Percentiles rank a stretch among this genome's conserved stretches.
Evolutionary conservation across 2,113 vertebrate genomes (phyloP).

Genomic region (Leptodactylus fuscus): DNA sequence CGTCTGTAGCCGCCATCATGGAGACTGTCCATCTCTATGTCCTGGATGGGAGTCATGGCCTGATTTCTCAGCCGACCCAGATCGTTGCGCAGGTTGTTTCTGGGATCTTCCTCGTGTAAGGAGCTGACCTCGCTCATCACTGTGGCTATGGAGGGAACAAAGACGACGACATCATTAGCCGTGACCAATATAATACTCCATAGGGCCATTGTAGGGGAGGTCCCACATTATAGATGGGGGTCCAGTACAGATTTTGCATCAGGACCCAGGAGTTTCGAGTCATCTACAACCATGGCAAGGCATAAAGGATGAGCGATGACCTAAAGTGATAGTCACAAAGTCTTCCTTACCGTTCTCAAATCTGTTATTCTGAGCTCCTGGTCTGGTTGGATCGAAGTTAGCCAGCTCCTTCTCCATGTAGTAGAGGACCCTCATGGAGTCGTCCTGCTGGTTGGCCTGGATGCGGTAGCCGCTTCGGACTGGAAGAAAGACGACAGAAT

Average conservation of each 20-base stretch:
- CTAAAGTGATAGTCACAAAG: no score
- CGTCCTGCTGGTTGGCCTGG: slow-evolving; percentile 86
- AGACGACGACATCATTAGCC: background rate
- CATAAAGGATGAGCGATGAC: no score
- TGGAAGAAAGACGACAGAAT: slow-evolving; percentile 43
- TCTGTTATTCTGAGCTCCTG: slow-evolving; percentile 69
- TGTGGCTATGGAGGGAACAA: slow-evolving; percentile 67
- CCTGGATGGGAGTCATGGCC: slow-evolving; percentile 72
- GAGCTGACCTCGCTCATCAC: slow-evolving; percentile 87
- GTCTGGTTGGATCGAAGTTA: slow-evolving; percentile 83
- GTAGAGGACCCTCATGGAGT: slow-evolving; percentile 88
- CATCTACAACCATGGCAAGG: no score
- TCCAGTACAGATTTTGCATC: no score
- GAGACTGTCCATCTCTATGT: slow-evolving; percentile 78
- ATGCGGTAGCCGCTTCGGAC: slow-evolving; percentile 89
- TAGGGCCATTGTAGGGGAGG: no score
- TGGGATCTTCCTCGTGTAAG: slow-evolving; percentile 78
- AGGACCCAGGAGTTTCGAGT: no score
- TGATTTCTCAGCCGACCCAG: slow-evolving; percentile 72
- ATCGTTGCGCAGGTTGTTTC: slow-evolving; percentile 66
- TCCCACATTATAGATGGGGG: no score
- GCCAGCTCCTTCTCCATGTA: slow-evolving; percentile 90
- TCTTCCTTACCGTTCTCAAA: slow-evolving; percentile 78
- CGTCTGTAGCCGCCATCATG: slow-evolving; percentile 80
- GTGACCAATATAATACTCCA: no score